Conservation (phyloP, 2,888 invertebrate species). For the Augiades crinisus region DNA sequence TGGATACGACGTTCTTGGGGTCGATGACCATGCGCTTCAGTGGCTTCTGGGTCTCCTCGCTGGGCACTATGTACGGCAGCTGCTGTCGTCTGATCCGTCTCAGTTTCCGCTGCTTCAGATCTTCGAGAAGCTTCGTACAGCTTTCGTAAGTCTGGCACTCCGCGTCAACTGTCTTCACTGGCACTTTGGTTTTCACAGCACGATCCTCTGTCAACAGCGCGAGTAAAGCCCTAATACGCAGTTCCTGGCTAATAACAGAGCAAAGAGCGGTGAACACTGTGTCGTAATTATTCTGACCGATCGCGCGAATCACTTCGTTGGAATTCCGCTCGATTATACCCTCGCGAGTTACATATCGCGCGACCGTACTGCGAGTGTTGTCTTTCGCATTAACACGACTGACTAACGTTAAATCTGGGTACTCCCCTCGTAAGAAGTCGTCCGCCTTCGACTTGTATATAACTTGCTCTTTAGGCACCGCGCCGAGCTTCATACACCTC, state of each 20-base stretch:
- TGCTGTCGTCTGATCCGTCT: background rate
- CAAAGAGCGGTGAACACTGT: slow-evolving; percentile 53
- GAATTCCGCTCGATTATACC: slow-evolving; percentile 48
- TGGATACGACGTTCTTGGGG: slow-evolving; percentile 34
- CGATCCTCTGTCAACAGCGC: slow-evolving; percentile 56
- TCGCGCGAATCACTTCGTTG: slow-evolving; percentile 47
- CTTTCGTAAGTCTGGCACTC: slow-evolving; percentile 48
- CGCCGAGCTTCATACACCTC: slow-evolving; percentile 21
- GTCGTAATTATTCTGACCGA: slow-evolving; percentile 62
- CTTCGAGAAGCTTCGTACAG: slow-evolving; percentile 31
- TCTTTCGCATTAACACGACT: slow-evolving; percentile 44
- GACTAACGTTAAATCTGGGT: slow-evolving; percentile 43
- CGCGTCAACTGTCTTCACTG: background rate
- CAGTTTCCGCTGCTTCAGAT: slow-evolving; percentile 23
- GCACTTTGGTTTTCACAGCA: background rate
- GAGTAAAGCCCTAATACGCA: slow-evolving; percentile 53
- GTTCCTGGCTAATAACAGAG: slow-evolving; percentile 54
- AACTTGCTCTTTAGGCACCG: slow-evolving; percentile 42
- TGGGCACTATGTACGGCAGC: slow-evolving; percentile 47
- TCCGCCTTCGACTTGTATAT: slow-evolving; percentile 45
- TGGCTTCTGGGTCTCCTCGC: slow-evolving; percentile 35
- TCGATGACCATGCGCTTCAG: slow-evolving; percentile 43
- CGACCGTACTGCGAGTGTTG: slow-evolving; percentile 49
- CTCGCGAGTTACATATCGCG: slow-evolving; percentile 38
- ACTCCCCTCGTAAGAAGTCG: slow-evolving; percentile 50